phyloP scores from a whole-genome alignment of 1,140 invertebrate genomes.

The Drosophila kikkawai region DNA sequence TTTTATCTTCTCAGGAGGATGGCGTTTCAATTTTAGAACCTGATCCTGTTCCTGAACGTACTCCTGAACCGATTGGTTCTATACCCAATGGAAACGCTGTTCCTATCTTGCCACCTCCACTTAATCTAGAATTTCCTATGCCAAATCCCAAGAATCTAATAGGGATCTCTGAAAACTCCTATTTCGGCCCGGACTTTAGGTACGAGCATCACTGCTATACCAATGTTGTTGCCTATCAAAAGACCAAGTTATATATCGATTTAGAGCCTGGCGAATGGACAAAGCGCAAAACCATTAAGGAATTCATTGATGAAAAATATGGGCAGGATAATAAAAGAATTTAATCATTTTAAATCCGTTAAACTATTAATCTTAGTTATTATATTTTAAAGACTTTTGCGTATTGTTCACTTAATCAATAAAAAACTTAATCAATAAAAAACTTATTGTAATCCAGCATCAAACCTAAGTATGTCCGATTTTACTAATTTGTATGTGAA shows the following conservation, averaged over 20 bases:
- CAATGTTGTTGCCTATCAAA: background rate
- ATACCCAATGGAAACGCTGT: background rate
- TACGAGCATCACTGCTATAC: conserved; percentile 16
- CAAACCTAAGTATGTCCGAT: background rate
- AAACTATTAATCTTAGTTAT: background rate
- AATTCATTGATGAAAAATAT: background rate
- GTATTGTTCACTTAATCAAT: background rate
- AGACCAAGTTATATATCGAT: background rate
- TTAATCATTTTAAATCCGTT: background rate
- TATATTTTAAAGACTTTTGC: background rate
- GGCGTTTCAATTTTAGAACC: too few relatives aligned
- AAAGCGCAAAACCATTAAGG: conserved; percentile 1
- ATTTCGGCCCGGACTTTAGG: background rate
- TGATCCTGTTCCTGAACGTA: too few relatives aligned
- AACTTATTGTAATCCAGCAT: background rate
- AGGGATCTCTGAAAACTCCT: background rate
- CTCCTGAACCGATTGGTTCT: too few relatives aligned
- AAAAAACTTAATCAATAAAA: too few relatives aligned
- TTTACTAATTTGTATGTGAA: background rate
- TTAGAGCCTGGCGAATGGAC: background rate
- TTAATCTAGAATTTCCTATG: too few relatives aligned
- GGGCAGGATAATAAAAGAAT: background rate
- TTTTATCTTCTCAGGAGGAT: background rate
- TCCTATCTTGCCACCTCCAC: background rate
- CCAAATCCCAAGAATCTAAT: background rate